Base-by-base conservation (phyloP, 2,797 vertebrate genomes). In the Artibeus jamaicensis region DNA sequence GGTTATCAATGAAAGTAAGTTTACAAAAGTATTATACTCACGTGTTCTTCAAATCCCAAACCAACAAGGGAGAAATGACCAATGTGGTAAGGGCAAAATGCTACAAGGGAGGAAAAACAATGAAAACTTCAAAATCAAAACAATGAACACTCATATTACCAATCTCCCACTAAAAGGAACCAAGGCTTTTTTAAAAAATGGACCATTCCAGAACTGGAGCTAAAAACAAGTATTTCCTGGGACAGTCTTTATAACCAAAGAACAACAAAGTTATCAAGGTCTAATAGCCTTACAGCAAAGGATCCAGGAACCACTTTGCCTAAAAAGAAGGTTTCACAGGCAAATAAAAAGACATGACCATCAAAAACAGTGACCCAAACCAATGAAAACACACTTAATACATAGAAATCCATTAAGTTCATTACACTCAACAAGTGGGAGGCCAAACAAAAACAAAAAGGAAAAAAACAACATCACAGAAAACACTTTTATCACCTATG, bases 81-180 rank as follows among this genome's bases (percentile, higher is more conserved):
- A 50, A 99, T 99, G 97, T 99, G 99, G 97, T 99, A 99, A 0
- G 99, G 99, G 98, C 99, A 99, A 98, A 99, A 99, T 91, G 99
- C 99, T 99, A 98, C 79, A 96, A 97, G 89, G 97, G 9, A 62
- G 81, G 8, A 91, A 71, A 81, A 96, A 97, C 86, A 92, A 96
- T 97, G 95, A 97, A 97, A 97, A 97, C 37, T 74, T 90, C 55
- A 74, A 86, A 86, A 94, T 79, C 70, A 96, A 74, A 78, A 91
- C 82, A 92, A 39, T 9, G n/a, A 77, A 42, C 29, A 85, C 65
- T 68, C 53, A 68, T 19, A 55, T 4, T 37, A 88, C 5, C 67
- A 70, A 70, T 29, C n/a, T 32, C 65, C 89, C 44, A 76, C 44
- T 90, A 74, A 93, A 94, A 94, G 32, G 71, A 94, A 59, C n/a